A percentile compares a stretch with the other conserved stretches of the same genome.
phyloP scores from a whole-genome alignment of 2,113 vertebrate species.

The Nesogale talazaci region DNA sequence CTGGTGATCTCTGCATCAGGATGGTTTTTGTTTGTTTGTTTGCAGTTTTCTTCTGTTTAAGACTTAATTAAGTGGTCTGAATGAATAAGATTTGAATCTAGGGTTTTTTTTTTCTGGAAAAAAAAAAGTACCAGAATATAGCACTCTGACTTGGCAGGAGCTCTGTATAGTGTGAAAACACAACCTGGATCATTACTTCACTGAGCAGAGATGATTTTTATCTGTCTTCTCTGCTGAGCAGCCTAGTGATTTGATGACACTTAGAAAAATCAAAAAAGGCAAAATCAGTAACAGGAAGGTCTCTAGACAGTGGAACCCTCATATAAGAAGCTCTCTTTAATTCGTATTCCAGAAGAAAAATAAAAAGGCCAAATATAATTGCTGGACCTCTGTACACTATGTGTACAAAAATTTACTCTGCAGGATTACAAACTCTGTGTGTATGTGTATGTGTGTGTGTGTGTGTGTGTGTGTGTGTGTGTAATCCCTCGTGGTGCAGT shows the following conservation, averaged over 20 bases:
- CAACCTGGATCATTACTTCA: neutral
- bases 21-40: no score
- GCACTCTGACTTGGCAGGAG: neutral
- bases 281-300: neutral
- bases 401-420: neutral
- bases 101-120: no score
- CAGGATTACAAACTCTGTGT: no score
- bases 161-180: neutral
- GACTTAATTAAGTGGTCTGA: no score
- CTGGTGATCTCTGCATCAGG: no score
- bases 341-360: neutral
- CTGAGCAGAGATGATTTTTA: neutral
- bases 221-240: neutral
- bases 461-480: no score
- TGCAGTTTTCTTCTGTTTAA: no score
- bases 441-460: no score
- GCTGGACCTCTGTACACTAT: neutral
- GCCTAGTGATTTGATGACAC: neutral
- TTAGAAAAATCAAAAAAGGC: neutral
- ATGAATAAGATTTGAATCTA: no score
- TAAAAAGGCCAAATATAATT: neutral
- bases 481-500: no score
- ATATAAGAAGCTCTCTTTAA: neutral
- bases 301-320: neutral
- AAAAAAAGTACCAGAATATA: neutral